Evolutionary conservation across 2,113 vertebrate genomes (phyloP).

Genomic region (Scopus umbretta): DNA sequence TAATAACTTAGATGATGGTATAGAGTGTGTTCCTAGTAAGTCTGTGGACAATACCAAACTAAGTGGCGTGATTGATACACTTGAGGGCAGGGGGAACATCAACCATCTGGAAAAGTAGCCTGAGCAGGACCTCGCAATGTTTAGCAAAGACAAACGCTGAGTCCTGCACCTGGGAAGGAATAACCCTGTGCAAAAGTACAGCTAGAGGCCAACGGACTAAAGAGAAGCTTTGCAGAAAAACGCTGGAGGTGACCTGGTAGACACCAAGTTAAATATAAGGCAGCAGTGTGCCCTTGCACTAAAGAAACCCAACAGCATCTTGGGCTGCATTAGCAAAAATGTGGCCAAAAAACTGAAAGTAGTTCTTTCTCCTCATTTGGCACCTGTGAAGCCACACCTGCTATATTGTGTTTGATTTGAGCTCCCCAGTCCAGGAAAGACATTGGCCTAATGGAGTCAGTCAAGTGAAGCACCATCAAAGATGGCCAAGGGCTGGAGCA

Average conservation of each 20-base stretch:
- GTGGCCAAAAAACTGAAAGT: background rate
- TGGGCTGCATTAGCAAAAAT: background rate
- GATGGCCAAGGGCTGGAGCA: background rate
- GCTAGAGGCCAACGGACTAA: background rate
- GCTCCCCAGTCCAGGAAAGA: background rate
- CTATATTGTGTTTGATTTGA: background rate
- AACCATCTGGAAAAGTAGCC: background rate
- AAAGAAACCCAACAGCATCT: background rate
- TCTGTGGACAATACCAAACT: background rate
- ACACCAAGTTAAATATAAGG: background rate
- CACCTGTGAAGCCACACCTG: background rate
- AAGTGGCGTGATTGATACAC: background rate
- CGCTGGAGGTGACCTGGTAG: fast-evolving
- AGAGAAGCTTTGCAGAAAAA: background rate
- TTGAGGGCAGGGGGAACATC: background rate
- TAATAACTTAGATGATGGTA: background rate
- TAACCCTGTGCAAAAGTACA: background rate
- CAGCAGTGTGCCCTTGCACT: background rate
- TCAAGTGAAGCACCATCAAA: background rate
- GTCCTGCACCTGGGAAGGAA: background rate
- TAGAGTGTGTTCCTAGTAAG: background rate
- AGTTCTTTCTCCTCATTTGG: background rate
- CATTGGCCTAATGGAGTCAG: background rate
- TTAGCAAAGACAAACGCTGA: background rate
- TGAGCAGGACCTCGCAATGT: background rate